Conservation (phyloP, 2,888 invertebrate genomes). For the Sericinus montela region DNA sequence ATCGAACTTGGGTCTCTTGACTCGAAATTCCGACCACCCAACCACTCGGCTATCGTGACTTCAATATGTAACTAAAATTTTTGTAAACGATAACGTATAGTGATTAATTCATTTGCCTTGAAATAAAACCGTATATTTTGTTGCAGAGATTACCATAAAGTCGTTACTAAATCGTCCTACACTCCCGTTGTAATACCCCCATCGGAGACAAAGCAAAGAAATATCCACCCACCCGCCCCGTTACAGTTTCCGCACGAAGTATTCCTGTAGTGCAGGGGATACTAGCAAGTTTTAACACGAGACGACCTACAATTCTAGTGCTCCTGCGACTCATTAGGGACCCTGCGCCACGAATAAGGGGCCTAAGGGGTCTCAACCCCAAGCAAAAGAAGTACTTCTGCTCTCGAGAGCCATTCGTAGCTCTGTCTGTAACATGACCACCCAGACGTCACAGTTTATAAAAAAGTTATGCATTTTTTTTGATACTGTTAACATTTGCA, state of each 20-base stretch:
- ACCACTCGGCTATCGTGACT: too few relatives aligned
- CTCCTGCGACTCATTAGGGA: constrained; percentile 76
- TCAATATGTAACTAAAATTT: too few relatives aligned
- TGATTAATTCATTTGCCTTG: constrained; percentile 24
- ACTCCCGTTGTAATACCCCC: constrained; percentile 28
- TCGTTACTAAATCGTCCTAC: constrained; percentile 40
- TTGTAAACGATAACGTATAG: not conserved
- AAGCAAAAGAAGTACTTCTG: constrained; percentile 64
- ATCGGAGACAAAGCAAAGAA: constrained; percentile 52
- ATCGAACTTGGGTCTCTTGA: too few relatives aligned
- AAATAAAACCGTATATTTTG: not conserved
- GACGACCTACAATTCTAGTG: constrained; percentile 76
- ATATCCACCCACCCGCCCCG: constrained; percentile 44
- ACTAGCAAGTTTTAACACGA: constrained; percentile 61
- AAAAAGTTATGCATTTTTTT: constrained; percentile 20
- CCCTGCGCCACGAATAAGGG: constrained; percentile 50
- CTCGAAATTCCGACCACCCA: too few relatives aligned
- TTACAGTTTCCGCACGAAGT: constrained; percentile 56
- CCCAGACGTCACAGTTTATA: constrained; percentile 31
- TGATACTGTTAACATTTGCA: constrained; percentile 20
- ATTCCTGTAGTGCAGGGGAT: constrained; percentile 60
- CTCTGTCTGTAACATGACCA: constrained; percentile 47
- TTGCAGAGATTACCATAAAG: constrained; percentile 19
- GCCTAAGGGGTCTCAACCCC: constrained; percentile 61
- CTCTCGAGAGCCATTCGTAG: constrained; percentile 60